These are phyloP conservation scores for Eupithecia subfuscata DNA, from an alignment of 2,888 invertebrate species.

Conservation along the genomic window DNA sequence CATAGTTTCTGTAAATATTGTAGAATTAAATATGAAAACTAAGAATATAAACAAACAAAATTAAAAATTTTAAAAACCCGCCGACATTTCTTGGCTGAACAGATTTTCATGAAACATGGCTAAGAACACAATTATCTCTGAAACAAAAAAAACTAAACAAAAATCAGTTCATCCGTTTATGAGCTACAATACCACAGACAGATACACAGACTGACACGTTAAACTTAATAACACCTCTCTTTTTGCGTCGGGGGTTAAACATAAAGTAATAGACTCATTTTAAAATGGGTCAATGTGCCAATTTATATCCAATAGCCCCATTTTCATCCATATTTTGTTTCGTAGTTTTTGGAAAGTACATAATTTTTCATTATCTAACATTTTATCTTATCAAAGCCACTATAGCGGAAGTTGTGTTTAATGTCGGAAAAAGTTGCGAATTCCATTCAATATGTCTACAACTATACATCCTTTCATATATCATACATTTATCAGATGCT, in stretches of 20 bases:
- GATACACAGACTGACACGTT: no score
- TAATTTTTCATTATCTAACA: neutral
- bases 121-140: no score
- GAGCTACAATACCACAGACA: no score
- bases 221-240: no score
- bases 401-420: slow-evolving; percentile 8
- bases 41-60: no score
- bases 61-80: no score
- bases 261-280: neutral
- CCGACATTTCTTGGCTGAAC: no score
- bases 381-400: slow-evolving; percentile 21
- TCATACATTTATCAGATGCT: neutral
- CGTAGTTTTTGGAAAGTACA: neutral
- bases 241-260: no score
- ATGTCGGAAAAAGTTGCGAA: neutral
- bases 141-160: no score
- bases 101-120: no score
- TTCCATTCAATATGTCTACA: neutral
- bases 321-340: neutral
- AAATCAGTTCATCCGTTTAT: no score
- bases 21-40: neutral
- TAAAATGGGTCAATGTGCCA: neutral
- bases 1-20: neutral
- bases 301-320: neutral
- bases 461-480: neutral